phyloP scores from a whole-genome alignment of 2,113 vertebrate genomes.

The Muntiacus reevesi region DNA sequence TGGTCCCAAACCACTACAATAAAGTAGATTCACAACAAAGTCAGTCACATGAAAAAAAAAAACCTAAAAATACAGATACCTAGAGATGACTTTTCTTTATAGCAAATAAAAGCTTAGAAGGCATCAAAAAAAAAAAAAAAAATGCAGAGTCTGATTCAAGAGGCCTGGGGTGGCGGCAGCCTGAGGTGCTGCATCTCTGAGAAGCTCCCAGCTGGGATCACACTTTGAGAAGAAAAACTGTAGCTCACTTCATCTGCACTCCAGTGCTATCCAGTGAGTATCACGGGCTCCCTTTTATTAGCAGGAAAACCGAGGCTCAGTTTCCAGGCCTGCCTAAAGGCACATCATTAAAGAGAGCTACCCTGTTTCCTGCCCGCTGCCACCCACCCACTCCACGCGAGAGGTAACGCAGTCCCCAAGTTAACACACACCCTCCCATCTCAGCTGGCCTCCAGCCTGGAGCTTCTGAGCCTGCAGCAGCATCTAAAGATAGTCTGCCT shows the following conservation, averaged over 20 bases:
- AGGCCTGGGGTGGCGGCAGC: neutral
- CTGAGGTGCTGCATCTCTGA: neutral
- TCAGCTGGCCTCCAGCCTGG: neutral
- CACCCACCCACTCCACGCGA: too few species aligned
- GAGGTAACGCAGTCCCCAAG: neutral
- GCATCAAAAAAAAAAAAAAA: neutral
- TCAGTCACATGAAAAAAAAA: neutral
- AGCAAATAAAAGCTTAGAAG: neutral
- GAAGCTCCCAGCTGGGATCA: neutral
- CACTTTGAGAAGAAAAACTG: neutral
- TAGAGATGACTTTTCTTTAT: neutral
- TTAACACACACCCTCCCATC: neutral
- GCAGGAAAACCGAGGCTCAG: neutral
- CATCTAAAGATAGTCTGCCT: constrained; percentile 48
- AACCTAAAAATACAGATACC: neutral
- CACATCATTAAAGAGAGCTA: neutral
- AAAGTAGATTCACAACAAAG: neutral
- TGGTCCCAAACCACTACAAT: neutral
- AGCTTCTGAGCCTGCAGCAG: neutral
- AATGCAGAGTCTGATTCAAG: neutral
- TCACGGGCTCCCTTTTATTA: neutral
- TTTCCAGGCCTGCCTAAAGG: neutral
- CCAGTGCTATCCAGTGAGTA: neutral
- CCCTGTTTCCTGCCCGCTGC: neutral
- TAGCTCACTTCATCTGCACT: neutral